Conservation (phyloP, 2,888 invertebrate species). For the Aphrophora alni region DNA sequence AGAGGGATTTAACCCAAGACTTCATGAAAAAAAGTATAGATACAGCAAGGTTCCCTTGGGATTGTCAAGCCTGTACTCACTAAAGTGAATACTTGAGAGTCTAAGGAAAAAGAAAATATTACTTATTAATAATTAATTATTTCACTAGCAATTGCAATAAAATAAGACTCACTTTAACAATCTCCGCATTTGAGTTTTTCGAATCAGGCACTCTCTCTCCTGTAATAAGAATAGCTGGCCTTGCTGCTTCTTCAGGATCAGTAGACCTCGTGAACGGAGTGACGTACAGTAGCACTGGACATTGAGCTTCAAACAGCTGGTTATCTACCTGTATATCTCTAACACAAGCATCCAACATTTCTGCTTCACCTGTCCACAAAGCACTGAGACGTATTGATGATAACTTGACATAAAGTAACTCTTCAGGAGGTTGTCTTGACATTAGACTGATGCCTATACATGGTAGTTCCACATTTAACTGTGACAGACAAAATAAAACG, state of each 20-base stretch:
- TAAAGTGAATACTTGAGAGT: no score
- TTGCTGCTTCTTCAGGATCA: constrained; percentile 57
- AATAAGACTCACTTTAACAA: no score
- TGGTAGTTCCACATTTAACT: constrained; percentile 66
- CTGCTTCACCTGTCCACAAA: constrained; percentile 62
- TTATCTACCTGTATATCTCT: constrained; percentile 78
- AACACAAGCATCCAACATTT: constrained; percentile 74
- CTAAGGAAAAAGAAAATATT: no score
- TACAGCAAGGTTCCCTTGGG: no score
- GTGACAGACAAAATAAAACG: constrained; percentile 55
- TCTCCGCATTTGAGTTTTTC: constrained; percentile 74
- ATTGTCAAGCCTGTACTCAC: no score
- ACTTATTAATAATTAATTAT: no score
- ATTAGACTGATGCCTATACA: constrained; percentile 78
- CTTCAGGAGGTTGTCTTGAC: constrained; percentile 76
- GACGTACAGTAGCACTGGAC: constrained; percentile 84
- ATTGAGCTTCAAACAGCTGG: constrained; percentile 84
- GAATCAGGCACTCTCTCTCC: constrained; percentile 74
- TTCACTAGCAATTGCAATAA: no score
- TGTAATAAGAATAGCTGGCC: constrained; percentile 79
- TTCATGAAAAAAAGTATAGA: no score
- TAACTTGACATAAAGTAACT: constrained; percentile 77
- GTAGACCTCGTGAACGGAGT: constrained; percentile 61
- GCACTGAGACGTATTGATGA: constrained; percentile 69
- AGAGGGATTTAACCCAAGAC: no score